Base-by-base conservation (phyloP, 2,797 vertebrate species). In the Borostomias antarcticus region DNA sequence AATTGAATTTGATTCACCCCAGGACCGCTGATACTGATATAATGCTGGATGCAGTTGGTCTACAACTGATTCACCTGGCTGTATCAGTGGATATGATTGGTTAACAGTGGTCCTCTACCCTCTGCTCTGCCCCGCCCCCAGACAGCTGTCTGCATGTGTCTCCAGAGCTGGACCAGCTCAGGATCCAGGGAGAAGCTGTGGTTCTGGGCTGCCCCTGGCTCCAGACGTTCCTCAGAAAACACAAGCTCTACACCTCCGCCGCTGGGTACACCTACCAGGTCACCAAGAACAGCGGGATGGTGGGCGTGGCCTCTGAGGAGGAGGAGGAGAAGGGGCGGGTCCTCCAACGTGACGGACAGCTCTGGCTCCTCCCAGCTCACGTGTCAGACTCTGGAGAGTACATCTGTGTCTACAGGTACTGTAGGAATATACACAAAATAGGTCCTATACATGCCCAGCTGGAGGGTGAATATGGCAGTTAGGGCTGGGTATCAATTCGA, bases 311-410 rank as follows among this genome's bases (percentile, higher is more conserved):
- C 84, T 2, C 87, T 79, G 86, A 32, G 21, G 25, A 72, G 52
- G 72, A 70, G 19, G 28, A 72, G 54, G 73, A 73, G 54, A 66
- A 86, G 52, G 66, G 87, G 61, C 82, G 81, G 59, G 17, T 88
- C 58, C 79, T 84, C 79, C 72, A 77, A 52, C 73, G 73, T 21
- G 71, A 78, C 4, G 72, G 83, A 0, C 56, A 80, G 8, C 76
- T 98, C 58, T 95, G 94, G 96, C 85, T 98, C 70, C 86, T 98
- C 60, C 95, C 96, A 5, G 91, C 86, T 29, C 70, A 45, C 64
- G 35, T 68, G 7, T 89, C 85, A 0, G 95, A 98, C 81, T 93
- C 95, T 0, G 96, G 94, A 43, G 73, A 88, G 11, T 98, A 97
- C 43, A 73, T 82, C 70, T 98, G 96, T 79, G 91, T 88, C 0